A percentile compares a stretch with the other conserved stretches of the same genome.
Conservation (phyloP, 2,797 vertebrate species). For the Liasis olivaceus region DNA sequence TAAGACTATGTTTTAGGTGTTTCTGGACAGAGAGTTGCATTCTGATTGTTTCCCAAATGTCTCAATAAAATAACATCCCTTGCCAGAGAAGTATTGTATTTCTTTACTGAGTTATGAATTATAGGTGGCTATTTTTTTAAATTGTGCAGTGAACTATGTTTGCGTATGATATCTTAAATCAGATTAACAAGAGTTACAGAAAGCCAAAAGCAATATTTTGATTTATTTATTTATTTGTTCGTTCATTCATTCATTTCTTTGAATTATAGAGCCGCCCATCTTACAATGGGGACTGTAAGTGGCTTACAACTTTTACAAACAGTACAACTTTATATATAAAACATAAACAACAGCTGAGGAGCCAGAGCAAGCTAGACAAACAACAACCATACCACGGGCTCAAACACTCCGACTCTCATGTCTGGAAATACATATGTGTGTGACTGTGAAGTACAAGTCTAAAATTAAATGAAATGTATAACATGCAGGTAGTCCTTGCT, state of each 20-base stretch:
- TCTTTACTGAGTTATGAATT: constrained; percentile 1
- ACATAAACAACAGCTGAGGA: too few species aligned
- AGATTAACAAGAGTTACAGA: neutral
- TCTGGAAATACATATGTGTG: too few species aligned
- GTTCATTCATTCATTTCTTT: neutral
- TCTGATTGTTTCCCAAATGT: neutral
- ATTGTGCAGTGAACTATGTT: neutral
- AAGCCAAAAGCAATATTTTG: neutral
- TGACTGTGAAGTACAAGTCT: neutral
- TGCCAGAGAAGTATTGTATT: neutral
- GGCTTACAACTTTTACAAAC: too few species aligned
- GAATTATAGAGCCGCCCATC: neutral
- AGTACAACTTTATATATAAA: too few species aligned
- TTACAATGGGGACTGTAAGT: too few species aligned
- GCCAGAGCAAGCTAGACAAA: too few species aligned
- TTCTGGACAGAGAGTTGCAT: neutral
- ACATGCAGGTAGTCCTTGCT: neutral
- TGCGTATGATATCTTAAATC: constrained; percentile 7
- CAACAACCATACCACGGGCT: too few species aligned
- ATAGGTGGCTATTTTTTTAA: neutral
- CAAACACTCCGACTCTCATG: too few species aligned
- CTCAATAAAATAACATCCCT: constrained; percentile 18
- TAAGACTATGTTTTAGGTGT: neutral
- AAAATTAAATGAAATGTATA: neutral
- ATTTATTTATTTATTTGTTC: neutral